A percentile compares a stretch with the other conserved stretches of the same genome.
Evolutionary conservation across 2,888 invertebrate species (phyloP).

Genomic region (Flabesymbios commensalis): DNA sequence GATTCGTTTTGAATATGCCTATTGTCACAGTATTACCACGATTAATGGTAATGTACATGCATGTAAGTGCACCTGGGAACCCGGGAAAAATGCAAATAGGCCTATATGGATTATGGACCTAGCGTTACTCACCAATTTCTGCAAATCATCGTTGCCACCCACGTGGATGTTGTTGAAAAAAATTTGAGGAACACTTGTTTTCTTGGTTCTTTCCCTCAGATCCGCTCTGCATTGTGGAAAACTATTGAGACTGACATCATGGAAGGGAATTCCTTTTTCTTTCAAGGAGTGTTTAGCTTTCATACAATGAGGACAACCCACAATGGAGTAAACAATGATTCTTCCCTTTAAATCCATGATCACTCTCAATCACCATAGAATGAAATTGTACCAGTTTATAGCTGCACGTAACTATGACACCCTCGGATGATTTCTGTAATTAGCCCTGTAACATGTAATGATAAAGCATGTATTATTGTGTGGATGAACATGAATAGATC

Average conservation of each 20-base stretch:
- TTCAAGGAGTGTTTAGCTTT: constrained; percentile 51
- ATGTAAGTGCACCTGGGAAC: no score
- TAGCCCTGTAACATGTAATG: no score
- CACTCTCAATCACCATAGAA: no score
- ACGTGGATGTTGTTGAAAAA: constrained; percentile 60
- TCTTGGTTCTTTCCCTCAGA: constrained; percentile 47
- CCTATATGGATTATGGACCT: no score
- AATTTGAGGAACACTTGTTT: constrained; percentile 59
- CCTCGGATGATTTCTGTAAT: no score
- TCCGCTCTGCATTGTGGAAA: constrained; percentile 54
- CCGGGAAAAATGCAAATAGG: no score
- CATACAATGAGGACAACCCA: constrained; percentile 59
- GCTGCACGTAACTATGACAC: no score
- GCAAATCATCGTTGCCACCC: constrained; percentile 58
- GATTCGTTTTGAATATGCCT: no score
- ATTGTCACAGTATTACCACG: not conserved
- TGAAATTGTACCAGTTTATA: no score
- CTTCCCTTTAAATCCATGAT: constrained; percentile 49
- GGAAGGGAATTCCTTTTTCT: constrained; percentile 52
- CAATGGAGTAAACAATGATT: constrained; percentile 57
- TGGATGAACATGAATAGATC: no score
- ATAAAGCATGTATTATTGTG: no score
- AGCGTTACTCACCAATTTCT: constrained; percentile 50
- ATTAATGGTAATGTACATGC: no score
- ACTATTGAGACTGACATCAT: constrained; percentile 56